phyloP scores from a whole-genome alignment of 2,797 vertebrate species.

The Gouania willdenowi region DNA sequence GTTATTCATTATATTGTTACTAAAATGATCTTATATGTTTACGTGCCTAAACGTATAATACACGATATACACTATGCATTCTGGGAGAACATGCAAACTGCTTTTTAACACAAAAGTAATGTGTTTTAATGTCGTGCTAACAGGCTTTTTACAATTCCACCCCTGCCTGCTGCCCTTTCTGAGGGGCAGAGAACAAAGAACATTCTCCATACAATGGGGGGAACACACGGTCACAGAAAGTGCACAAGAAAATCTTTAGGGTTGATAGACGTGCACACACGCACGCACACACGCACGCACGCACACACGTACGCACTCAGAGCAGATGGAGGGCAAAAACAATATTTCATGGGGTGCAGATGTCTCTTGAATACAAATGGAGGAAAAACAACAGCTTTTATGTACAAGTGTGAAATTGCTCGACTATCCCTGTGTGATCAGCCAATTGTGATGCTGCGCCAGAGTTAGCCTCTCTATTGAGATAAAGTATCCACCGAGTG shows the following conservation, averaged over 20 bases:
- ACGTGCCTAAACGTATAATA: too few relatives aligned
- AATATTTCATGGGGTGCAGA: not conserved
- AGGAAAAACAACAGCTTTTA: conserved; percentile 27
- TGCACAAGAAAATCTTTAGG: conserved; percentile 34
- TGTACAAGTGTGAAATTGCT: conserved; percentile 56
- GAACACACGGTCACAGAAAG: conserved; percentile 58
- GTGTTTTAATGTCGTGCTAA: conserved; percentile 32
- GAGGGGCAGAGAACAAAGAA: conserved; percentile 61
- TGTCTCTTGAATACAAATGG: conserved; percentile 39
- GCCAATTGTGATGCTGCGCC: conserved; percentile 41
- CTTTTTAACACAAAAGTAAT: too few relatives aligned
- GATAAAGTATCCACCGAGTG: conserved; percentile 62
- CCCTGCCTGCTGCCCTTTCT: conserved; percentile 23
- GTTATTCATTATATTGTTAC: too few relatives aligned
- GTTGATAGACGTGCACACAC: not conserved
- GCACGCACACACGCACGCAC: not conserved
- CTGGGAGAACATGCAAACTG: too few relatives aligned
- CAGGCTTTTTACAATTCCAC: conserved; percentile 49
- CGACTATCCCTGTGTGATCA: conserved; percentile 38
- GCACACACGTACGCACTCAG: not conserved
- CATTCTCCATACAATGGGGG: conserved; percentile 57
- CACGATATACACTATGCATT: too few relatives aligned
- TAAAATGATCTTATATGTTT: too few relatives aligned
- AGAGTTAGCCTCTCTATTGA: conserved; percentile 50
- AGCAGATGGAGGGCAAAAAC: not conserved